Base-by-base conservation (phyloP, 1,140 invertebrate species). In the Cataglyphis hispanica region DNA sequence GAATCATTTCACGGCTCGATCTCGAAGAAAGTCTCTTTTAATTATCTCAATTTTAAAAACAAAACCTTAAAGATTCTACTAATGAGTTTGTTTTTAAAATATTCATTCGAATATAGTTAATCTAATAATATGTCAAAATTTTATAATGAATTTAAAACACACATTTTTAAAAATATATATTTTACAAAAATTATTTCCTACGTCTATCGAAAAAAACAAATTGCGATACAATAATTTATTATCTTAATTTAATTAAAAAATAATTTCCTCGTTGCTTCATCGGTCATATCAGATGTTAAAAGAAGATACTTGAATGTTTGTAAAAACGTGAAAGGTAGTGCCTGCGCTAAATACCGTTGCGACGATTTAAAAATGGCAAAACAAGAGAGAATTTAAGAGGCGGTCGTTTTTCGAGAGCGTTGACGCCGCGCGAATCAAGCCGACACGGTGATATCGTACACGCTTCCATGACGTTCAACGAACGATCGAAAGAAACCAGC, bases 391-490 rank as follows among this genome's bases (percentile, higher is more conserved):
- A 50, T 74, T 72, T 31, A 60, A 81, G 78, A 22, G 77, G n/a
- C 46, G 34, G 40, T 25, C 53, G 78, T 64, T 77, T 77, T 77
- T 77, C 56, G 74, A 61, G 31, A 53, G 31, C 76, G 43, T 77
- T 64, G 58, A 46, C 56, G 66, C 50, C n/a, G 56, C 27, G 11
- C 58, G 27, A 31, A 27, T 61, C 80, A 46, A 7, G 13, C 46
- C 60, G 74, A 43, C 74, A 16, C 75, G 56, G 86, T 25, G 67
- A 50, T 74, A 67, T 66, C 85, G 27, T 25, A 56, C 37, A 46
- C 69, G 84, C 69, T 74, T 74, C 84, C 46, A 80, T 77, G 25
- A 60, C 85, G 85, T 88, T 86, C 60, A 74, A 83, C 66, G 66
- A 53, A 34, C 40, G 43, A 19, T n/a, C 70, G 46, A 88, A 37